These are phyloP conservation scores for Macroramphosus scolopax DNA, from an alignment of 2,797 vertebrate genomes.

Conservation along the genomic window DNA sequence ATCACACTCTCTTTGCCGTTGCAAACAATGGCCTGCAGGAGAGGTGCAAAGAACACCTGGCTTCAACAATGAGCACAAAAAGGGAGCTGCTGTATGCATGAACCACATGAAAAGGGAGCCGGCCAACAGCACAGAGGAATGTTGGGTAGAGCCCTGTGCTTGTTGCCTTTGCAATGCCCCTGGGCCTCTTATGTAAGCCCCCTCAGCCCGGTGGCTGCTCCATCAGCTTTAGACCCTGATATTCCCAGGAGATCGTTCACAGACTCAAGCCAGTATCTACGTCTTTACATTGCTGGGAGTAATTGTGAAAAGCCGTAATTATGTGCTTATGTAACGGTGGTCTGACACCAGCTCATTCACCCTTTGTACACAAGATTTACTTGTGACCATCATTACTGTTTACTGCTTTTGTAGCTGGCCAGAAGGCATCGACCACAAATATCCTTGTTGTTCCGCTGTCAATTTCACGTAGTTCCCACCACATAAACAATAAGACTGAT, in stretches of 20 bases:
- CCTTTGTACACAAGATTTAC: constrained; percentile 2
- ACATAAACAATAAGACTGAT: too few relatives aligned
- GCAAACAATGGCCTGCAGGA: not conserved
- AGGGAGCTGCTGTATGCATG: not conserved
- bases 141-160: constrained; percentile 54
- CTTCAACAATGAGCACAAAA: constrained; percentile 18
- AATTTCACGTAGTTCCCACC: too few relatives aligned
- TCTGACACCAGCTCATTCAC: constrained; percentile 3
- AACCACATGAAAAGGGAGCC: constrained; percentile 15
- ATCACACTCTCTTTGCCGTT: too few relatives aligned
- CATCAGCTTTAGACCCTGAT: too few relatives aligned
- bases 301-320: constrained; percentile 30
- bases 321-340: constrained; percentile 27
- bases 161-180: constrained; percentile 54
- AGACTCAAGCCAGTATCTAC: constrained; percentile 1
- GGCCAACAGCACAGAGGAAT: constrained; percentile 51
- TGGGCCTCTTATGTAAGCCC: constrained; percentile 51
- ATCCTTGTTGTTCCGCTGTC: constrained; percentile 12
- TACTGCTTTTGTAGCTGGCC: constrained; percentile 16
- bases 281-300: too few relatives aligned
- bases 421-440: constrained; percentile 18
- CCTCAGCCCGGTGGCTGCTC: not conserved
- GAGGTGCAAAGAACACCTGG: constrained; percentile 27
- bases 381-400: constrained; percentile 35
- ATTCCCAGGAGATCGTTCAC: constrained; percentile 7